Base-by-base conservation (phyloP, 2,888 invertebrate species). In the Melipona bicolor region DNA sequence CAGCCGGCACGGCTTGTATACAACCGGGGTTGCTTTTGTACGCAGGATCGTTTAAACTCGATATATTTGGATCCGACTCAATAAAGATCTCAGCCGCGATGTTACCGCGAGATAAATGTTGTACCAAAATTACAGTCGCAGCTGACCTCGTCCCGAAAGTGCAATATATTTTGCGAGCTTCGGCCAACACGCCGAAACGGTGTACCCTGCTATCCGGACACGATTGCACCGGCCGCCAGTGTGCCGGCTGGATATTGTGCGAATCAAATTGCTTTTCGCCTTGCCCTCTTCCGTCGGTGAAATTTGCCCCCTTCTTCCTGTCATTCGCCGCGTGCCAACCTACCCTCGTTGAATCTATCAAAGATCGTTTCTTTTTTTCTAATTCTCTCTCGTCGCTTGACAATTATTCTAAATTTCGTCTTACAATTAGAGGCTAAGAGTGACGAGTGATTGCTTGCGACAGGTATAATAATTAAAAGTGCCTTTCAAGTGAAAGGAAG, bases 91-190 rank as follows among this genome's bases (percentile, higher is more conserved):
- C 89, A 88, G 86, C 79, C 89, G 65, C 81, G 89, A 88, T 74
- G 87, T 83, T 89, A 82, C 80, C 85, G 80, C 81, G 90, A 89
- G 90, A 89, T 90, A 89, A 89, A 89, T 89, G 89, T 88, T 88
- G 88, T 83, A 87, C 74, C 84, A 84, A 88, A 88, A 91, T 91
- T 91, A 90, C 90, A 91, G 88, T 91, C 88, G 91, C 90, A 89
- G 91, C 91, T 86, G 91, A 91, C 85, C 88, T 88, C 88, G 87
- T 91, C 91, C 91, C 90, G 89, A 90, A 91, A 91, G 91, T 91
- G 88, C 91, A 88, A 91, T 91, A 91, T 87, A 91, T 91, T 91
- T 91, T 70, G 74, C 64, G 70, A 74, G 81, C 68, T 79, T 74
- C 72, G 61, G 84, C 87, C 77, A 85, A 88, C 89, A 88, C 82